A percentile compares a stretch with the other conserved stretches of the same genome.
These are phyloP conservation scores for Conopomorpha cramerella DNA, from an alignment of 1,140 invertebrate genomes.

Conservation along the genomic window DNA sequence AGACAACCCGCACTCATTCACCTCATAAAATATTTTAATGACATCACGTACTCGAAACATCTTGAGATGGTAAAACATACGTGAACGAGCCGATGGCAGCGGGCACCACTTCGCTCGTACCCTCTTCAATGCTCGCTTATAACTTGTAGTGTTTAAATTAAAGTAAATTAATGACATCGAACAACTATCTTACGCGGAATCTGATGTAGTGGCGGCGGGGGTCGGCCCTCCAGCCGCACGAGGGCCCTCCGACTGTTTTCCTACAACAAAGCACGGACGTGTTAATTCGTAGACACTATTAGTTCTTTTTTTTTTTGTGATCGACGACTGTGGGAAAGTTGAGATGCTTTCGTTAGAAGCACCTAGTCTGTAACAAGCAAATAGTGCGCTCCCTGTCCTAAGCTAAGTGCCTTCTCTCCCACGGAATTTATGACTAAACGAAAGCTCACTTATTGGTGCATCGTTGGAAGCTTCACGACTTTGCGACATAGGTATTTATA, in stretches of 20 bases:
- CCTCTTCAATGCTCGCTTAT: constrained; percentile 14
- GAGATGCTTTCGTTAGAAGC: constrained; percentile 50
- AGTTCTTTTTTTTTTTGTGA: constrained; percentile 49
- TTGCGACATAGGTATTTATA: no score
- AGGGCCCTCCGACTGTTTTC: constrained; percentile 54
- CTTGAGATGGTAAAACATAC: no score
- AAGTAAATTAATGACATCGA: constrained; percentile 49
- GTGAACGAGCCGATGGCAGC: no score
- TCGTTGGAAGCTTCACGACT: no score
- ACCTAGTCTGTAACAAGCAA: constrained; percentile 47
- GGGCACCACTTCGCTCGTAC: no score
- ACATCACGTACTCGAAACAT: neutral
- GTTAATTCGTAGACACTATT: constrained; percentile 57
- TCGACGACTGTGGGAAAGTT: constrained; percentile 57
- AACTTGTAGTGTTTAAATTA: constrained; percentile 32
- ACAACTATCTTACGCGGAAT: constrained; percentile 39
- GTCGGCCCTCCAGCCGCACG: constrained; percentile 48
- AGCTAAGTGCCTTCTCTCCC: constrained; percentile 37
- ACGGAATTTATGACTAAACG: constrained; percentile 37
- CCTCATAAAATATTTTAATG: neutral
- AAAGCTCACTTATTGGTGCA: no score
- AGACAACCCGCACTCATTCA: no score
- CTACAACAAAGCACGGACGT: constrained; percentile 50
- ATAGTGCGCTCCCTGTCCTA: constrained; percentile 37
- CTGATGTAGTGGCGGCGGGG: constrained; percentile 24